Evolutionary conservation across 2,888 invertebrate genomes (phyloP), one percentile per base, ranked within the genome.

Genomic region (Tetragonisca angustula): DNA sequence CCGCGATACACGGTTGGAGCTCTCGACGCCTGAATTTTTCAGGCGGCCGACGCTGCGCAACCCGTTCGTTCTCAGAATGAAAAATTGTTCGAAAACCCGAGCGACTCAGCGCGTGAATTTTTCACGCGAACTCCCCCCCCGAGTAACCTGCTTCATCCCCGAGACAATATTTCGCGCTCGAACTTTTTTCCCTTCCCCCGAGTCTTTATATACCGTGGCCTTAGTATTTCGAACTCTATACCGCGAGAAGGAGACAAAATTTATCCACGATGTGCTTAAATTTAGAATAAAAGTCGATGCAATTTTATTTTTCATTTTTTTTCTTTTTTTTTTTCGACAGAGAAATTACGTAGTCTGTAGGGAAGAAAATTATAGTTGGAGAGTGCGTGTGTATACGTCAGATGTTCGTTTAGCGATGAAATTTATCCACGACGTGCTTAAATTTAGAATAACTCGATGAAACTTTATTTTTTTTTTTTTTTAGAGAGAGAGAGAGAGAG

Each of bases 11-110:
- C 56, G 9, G 17, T 17, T 3, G 21, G 21, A 64, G 36, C 17
- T 80, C 17, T 80, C 36, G 49, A 27, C 11, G 50, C 17, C 21
- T 73, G 72, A 79, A 69, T 69, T 56, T 73, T 81, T 79, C 70
- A 71, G 61, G 17, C 15, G 24, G n/a, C 15, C 9, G 19, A 5
- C 49, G 21, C 54, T 36, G 17, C n/a, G 43, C 36, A 77, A 50
- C 77, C 62, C 54, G 69, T 70, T 54, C 50, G 61, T 68, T 52
- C 54, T 9, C 17, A 19, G 62, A 67, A 79, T 73, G 68, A 62
- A 72, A 81, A 62, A 52, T 62, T 69, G 67, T 68, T 61, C 21
- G 43, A 65, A 21, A 69, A 56, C 56, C 49, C 36, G 56, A 32
- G 54, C 54, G 24, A 54, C 49, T 32, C 24, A 19, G 24, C 19